These are phyloP conservation scores for Pelagia noctiluca DNA, from an alignment of 30 jellyfish, hydroid and myxozoan species.

Conservation along the genomic window DNA sequence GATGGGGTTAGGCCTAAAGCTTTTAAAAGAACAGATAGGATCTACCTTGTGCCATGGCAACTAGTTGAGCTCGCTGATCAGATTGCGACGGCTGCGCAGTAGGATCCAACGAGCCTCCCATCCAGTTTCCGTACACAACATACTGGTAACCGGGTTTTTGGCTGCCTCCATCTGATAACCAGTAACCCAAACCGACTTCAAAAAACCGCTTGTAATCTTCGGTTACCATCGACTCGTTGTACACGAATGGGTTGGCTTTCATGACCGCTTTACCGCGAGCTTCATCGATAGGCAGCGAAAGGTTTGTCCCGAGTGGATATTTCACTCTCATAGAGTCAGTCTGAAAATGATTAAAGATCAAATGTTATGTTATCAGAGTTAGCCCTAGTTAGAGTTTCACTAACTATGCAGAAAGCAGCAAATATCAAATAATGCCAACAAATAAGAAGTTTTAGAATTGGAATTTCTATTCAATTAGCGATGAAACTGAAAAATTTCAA, in stretches of 20 bases:
- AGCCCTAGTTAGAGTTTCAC: too few species aligned
- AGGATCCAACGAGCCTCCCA: constrained; percentile 92
- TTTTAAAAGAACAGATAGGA: neutral
- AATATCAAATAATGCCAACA: too few species aligned
- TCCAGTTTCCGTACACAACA: constrained; percentile 77
- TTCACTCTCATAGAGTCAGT: constrained; percentile 13
- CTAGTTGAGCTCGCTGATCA: constrained; percentile 22
- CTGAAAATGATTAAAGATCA: too few species aligned
- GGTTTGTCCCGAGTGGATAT: constrained; percentile 48
- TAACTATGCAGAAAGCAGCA: too few species aligned
- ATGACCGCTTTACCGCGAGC: constrained; percentile 54
- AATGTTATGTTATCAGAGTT: too few species aligned
- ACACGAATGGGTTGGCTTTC: constrained; percentile 79
- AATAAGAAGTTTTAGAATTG: too few species aligned
- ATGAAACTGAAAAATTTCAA: too few species aligned
- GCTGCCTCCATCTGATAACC: constrained; percentile 94
- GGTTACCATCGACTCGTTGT: constrained; percentile 72
- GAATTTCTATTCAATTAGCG: too few species aligned
- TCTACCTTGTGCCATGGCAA: constrained; percentile 92
- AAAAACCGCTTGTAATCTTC: constrained; percentile 75
- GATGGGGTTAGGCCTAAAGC: too few species aligned
- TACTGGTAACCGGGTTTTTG: constrained; percentile 80
- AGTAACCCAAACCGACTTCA: constrained; percentile 94
- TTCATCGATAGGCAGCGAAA: constrained; percentile 75
- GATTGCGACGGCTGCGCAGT: constrained; percentile 52